These are phyloP conservation scores for Melanargia galathea DNA, from an alignment of 2,888 invertebrate genomes.

Conservation along the genomic window DNA sequence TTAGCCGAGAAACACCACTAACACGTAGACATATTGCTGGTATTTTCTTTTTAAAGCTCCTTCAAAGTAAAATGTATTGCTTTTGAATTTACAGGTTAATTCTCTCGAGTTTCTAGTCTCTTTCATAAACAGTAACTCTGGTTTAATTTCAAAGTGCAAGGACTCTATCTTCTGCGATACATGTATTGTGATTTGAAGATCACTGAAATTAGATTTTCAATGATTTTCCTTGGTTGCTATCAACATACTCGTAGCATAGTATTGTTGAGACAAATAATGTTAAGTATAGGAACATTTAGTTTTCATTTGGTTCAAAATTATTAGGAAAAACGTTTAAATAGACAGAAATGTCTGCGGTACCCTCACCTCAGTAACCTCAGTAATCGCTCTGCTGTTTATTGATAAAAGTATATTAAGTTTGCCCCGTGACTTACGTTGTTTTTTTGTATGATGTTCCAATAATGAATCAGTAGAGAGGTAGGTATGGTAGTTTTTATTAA, in stretches of 20 bases:
- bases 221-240: no score
- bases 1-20: conserved; percentile 2
- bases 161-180: not conserved
- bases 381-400: not conserved
- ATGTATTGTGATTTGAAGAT: not conserved
- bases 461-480: not conserved
- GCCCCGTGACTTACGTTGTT: not conserved
- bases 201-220: not conserved
- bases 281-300: no score
- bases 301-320: no score
- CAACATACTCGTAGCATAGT: no score
- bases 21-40: conserved; percentile 7
- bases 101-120: not conserved
- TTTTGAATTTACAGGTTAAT: conserved; percentile 3
- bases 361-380: no score
- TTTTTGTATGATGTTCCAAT: not conserved
- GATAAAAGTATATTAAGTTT: not conserved
- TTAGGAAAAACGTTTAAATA: no score
- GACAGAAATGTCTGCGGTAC: no score
- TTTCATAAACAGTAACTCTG: not conserved
- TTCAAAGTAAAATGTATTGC: conserved; percentile 9
- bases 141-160: not conserved
- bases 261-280: no score
- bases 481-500: no score
- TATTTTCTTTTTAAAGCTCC: conserved; percentile 14